Evolutionary conservation across 2,797 vertebrate genomes (phyloP).

Genomic region (Phoebastria nigripes): DNA sequence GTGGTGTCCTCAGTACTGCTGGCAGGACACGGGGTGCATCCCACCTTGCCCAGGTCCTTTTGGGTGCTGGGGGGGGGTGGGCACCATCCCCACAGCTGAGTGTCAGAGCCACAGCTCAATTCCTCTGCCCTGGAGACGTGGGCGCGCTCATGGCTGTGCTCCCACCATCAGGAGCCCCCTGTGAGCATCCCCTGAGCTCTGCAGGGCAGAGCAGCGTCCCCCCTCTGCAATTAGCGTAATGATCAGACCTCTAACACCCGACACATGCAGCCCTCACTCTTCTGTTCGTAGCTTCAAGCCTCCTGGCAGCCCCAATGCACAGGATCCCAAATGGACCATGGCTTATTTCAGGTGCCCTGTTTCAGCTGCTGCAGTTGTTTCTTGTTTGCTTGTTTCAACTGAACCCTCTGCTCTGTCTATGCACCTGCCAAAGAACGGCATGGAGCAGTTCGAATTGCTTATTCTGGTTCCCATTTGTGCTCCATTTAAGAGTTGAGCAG

Average conservation of each 20-base stretch:
- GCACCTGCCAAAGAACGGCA: background rate
- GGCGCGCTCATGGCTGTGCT: background rate
- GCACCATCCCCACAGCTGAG: accelerated
- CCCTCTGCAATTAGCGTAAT: background rate
- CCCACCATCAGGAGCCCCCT: background rate
- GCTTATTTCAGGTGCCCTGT: background rate
- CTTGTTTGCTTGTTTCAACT: background rate
- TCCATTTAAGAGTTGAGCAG: background rate
- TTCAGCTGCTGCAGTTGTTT: background rate
- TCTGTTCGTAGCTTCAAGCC: background rate
- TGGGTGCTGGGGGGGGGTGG: background rate
- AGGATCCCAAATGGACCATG: background rate
- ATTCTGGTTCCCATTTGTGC: background rate
- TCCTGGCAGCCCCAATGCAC: background rate
- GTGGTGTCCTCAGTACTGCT: background rate
- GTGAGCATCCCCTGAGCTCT: background rate
- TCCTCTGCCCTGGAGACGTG: background rate
- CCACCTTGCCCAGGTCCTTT: background rate
- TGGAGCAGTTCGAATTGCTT: background rate
- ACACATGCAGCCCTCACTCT: background rate
- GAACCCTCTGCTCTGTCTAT: background rate
- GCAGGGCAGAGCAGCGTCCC: background rate
- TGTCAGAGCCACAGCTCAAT: accelerated
- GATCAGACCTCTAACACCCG: background rate
- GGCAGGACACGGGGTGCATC: background rate